A percentile compares a stretch with the other conserved stretches of the same genome.
Conservation (phyloP, 1,140 invertebrate genomes). For the Oryctes rhinoceros region DNA sequence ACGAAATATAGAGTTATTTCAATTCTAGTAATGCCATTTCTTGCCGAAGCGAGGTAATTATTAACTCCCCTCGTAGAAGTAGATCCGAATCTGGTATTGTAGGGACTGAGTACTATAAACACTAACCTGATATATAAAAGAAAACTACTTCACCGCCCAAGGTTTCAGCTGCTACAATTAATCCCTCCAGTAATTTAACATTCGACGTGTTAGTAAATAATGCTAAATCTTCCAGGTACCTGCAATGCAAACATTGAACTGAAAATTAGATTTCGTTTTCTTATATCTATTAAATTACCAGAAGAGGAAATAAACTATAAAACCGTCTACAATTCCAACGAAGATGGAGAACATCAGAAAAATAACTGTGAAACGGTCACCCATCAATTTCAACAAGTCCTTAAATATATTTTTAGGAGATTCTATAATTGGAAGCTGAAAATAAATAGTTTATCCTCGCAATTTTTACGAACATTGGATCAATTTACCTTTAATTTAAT, state of each 20-base stretch:
- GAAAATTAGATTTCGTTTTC: too few relatives aligned
- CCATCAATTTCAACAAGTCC: constrained; percentile 68
- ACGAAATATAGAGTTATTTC: too few relatives aligned
- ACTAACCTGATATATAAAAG: constrained; percentile 72
- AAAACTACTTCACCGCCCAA: constrained; percentile 79
- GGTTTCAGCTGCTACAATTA: constrained; percentile 77
- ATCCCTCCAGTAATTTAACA: constrained; percentile 80
- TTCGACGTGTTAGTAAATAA: constrained; percentile 65
- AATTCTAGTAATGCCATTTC: too few relatives aligned
- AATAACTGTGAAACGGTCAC: constrained; percentile 68
- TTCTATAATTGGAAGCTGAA: constrained; percentile 72
- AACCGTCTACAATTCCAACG: constrained; percentile 78
- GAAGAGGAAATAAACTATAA: constrained; percentile 81
- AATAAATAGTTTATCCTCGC: constrained; percentile 11
- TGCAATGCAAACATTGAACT: constrained; percentile 52
- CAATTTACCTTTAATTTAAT: constrained; percentile 64
- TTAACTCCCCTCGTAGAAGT: too few relatives aligned
- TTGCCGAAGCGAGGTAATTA: too few relatives aligned
- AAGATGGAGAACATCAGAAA: constrained; percentile 76
- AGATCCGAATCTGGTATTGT: too few relatives aligned
- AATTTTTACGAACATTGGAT: background rate
- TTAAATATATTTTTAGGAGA: constrained; percentile 71
- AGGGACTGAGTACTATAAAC: too few relatives aligned
- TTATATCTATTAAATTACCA: constrained; percentile 66
- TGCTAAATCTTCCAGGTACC: constrained; percentile 79